Base-by-base conservation (phyloP, 2,888 invertebrate genomes). In the Morinoia aosen region DNA sequence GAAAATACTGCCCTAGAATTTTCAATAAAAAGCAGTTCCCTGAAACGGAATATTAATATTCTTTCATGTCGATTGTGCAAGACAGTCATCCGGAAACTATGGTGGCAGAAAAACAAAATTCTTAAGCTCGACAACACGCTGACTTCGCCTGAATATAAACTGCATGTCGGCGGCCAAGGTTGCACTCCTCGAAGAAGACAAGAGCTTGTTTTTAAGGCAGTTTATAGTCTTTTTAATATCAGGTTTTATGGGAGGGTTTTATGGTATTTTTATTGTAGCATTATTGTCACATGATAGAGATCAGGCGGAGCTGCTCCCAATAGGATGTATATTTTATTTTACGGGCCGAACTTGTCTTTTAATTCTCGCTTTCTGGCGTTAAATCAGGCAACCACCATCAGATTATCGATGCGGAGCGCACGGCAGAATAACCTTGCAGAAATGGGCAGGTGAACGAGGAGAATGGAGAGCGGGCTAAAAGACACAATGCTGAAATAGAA, bases 221-320 rank as follows among this genome's bases (percentile, higher is more conserved):
- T 93, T 93, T 93, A 93, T 93, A 57, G 93, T 57, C 93, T 93
- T 93, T 93, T 93, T 93, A 93, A 93, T 93, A 93, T 93, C 93
- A 93, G 93, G 57, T 93, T 93, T 93, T 93, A 93, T 93, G 57
- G 93, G 93, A 93, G 57, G 90, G 48, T 57, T 93, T 93, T 93
- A 93, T 93, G 93, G 93, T 93, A 93, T 93, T 93, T 93, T 93
- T 93, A 93, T 93, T 93, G 93, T 93, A 57, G 93, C 93, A 93
- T 93, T 93, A 93, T 93, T 93, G 93, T 93, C 93, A 93, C 93
- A 93, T 93, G 93, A 93, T 93, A 93, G 93, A 93, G 93, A 93
- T 93, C 93, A 93, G 93, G 93, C 57, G 57, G 57, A 48, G 90
- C 48, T 56, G 56, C 93, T 93, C 93, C 57, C 57, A 93, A 93